Evolutionary conservation across 2,797 vertebrate genomes (phyloP).

Genomic region (Pygocentrus nattereri): DNA sequence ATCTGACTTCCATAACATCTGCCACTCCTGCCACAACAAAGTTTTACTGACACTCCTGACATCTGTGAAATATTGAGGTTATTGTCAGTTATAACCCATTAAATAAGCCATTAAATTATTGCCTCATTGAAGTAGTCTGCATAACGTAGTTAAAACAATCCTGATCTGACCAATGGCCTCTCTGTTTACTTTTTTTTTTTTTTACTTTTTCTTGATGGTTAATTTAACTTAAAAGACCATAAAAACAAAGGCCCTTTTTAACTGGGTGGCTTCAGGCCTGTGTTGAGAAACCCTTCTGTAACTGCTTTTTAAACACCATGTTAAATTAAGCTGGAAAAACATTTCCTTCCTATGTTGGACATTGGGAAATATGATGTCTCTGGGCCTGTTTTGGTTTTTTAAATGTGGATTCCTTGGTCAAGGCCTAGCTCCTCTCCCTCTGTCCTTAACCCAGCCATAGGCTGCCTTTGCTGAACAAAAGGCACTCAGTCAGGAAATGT

Average conservation of each 20-base stretch:
- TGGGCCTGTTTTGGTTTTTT: constrained; percentile 35
- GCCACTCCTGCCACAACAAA: background rate
- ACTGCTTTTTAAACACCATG: constrained; percentile 32
- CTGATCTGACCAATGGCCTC: background rate
- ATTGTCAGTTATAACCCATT: background rate
- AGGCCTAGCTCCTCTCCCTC: constrained; percentile 84
- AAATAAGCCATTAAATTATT: background rate
- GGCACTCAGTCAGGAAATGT: constrained; percentile 97
- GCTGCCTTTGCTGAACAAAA: constrained; percentile 92
- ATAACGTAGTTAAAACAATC: background rate
- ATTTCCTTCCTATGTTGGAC: background rate
- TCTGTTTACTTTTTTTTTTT: constrained; percentile 21
- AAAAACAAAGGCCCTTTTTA: constrained; percentile 61
- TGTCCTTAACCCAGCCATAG: constrained; percentile 87
- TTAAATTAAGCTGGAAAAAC: constrained; percentile 13
- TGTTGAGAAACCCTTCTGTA: constrained; percentile 40
- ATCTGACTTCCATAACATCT: background rate
- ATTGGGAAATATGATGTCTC: constrained; percentile 24
- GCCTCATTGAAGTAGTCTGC: background rate
- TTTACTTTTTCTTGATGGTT: constrained; percentile 39
- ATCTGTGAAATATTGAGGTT: background rate
- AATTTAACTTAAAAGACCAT: constrained; percentile 61
- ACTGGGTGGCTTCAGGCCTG: constrained; percentile 43
- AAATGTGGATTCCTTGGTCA: constrained; percentile 58
- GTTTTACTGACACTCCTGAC: background rate